Conservation (phyloP, 2,888 invertebrate species). For the Coelinius sp. region DNA sequence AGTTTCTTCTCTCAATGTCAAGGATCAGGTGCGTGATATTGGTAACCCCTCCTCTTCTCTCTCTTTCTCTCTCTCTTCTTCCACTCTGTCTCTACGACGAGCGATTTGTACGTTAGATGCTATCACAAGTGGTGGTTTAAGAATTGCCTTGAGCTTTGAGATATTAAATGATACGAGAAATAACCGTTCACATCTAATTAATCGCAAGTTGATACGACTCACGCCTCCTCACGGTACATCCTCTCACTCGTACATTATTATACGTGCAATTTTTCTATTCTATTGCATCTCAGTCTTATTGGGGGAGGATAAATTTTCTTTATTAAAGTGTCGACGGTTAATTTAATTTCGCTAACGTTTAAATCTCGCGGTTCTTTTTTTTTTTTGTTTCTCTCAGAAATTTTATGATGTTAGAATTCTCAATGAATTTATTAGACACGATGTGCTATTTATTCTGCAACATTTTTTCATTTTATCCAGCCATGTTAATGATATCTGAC, state of each 20-base stretch:
- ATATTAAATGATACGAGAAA: neutral
- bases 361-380: neutral
- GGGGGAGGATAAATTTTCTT: neutral
- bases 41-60: slow-evolving; percentile 6
- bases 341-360: neutral
- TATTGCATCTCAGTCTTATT: neutral
- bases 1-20: slow-evolving; percentile 50
- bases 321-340: neutral
- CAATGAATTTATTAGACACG: neutral
- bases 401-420: neutral
- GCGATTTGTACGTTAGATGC: neutral
- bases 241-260: neutral
- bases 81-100: too few species aligned
- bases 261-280: neutral
- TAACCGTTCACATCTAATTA: slow-evolving; percentile 40
- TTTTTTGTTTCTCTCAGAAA: too few species aligned
- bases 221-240: neutral
- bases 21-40: slow-evolving; percentile 46
- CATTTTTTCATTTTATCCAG: neutral
- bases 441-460: neutral
- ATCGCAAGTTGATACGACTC: slow-evolving; percentile 18
- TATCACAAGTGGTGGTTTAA: neutral
- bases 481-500: neutral
- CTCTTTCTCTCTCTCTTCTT: neutral
- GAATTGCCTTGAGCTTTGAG: neutral